Base-by-base conservation (phyloP, 2,113 vertebrate species). In the Rhinoptilus africanus region DNA sequence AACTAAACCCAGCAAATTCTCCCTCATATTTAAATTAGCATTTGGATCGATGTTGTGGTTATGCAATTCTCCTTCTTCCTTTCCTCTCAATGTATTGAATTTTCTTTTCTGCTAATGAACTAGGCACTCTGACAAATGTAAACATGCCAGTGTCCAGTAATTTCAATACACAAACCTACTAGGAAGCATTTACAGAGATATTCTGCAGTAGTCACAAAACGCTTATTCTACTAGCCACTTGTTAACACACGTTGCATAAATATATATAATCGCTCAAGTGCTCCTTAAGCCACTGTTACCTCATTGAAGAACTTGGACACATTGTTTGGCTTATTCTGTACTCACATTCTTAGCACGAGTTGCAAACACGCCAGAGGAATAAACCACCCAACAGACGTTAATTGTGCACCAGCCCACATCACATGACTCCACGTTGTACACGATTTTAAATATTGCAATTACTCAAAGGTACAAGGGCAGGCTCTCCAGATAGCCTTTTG, bases 371-470 rank as follows among this genome's bases (percentile, higher is more conserved):
- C 95, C 97, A 97, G 63, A 95, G 56, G 66, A 87, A 64, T 69
- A 51, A 95, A 82, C 39, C 43, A 32, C 39, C 54, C 89, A 92
- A 69, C 94, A 97, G 95, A 94, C 97, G 95, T 85, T 94, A 92
- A 95, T 75, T 91, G 89, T 69, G 63, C 79, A 69, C 84, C 23
- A 83, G 79, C 73, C 69, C 88, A 92, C 69, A 16, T 87, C 14
- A 63, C 85, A 54, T 26, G 66, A 43, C 60, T 95, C 93, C 82
- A 89, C 66, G 45, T 47, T 68, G 82, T 43, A 77, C 77, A 84
- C 4, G 4, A 73, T 56, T 94, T 90, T 81, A 95, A 96, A 60
- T 80, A 93, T 66, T 96, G 64, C 82, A 88, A 69, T 94, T 80
- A 62, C 57, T 93, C 94, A 93, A 51, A 97, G 78, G 53, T 39